Conservation (phyloP, 2,888 invertebrate genomes). For the Lepeophtheirus nordmannii region DNA sequence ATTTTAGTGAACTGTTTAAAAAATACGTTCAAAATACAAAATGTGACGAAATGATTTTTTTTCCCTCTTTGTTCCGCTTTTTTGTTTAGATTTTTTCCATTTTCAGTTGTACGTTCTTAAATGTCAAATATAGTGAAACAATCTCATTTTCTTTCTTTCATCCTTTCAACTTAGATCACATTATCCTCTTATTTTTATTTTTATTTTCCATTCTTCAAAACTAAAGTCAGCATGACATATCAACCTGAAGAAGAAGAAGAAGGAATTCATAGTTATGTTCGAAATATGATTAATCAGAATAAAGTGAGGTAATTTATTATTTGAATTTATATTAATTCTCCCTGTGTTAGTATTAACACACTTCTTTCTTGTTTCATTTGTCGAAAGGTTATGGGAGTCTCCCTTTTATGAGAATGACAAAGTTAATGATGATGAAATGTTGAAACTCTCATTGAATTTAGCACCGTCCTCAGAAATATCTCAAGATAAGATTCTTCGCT, state of each 20-base stretch:
- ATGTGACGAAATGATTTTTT: too few relatives aligned
- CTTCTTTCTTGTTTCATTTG: neutral
- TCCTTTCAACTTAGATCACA: too few relatives aligned
- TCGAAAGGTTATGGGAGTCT: conserved; percentile 52
- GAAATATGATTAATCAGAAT: conserved; percentile 17
- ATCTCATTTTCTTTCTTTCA: neutral
- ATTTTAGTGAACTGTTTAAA: too few relatives aligned
- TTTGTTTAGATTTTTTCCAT: too few relatives aligned
- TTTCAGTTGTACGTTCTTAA: neutral
- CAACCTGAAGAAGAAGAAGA: neutral
- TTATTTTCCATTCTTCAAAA: neutral
- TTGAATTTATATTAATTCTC: neutral
- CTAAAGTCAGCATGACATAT: neutral
- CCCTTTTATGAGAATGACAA: conserved; percentile 48
- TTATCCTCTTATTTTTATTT: neutral
- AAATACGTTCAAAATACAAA: too few relatives aligned
- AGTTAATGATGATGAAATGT: conserved; percentile 37
- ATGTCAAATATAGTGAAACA: neutral
- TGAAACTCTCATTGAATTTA: conserved; percentile 28
- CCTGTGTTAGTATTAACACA: neutral
- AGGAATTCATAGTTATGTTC: conserved; percentile 8
- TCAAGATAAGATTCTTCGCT: neutral
- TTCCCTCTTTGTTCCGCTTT: too few relatives aligned
- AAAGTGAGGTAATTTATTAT: conserved; percentile 6
- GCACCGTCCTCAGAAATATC: conserved; percentile 32